phyloP scores from a whole-genome alignment of 1,140 invertebrate species.

The Propsilocerus akamusi region DNA sequence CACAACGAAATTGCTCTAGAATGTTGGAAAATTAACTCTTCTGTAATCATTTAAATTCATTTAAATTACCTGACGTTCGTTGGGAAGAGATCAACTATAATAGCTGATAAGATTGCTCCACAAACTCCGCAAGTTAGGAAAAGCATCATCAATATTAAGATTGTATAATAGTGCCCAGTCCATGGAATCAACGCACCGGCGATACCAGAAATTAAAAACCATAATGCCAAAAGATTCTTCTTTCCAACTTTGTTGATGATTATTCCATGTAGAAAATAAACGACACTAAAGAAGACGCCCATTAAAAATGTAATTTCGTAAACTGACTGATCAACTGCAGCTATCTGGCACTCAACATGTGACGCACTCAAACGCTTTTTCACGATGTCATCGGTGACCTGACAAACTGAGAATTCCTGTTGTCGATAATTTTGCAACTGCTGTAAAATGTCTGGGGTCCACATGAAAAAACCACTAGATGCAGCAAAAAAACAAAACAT shows the following conservation, averaged over 20 bases:
- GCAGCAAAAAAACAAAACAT: neutral
- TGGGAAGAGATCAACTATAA: neutral
- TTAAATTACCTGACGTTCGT: neutral
- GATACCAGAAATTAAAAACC: neutral
- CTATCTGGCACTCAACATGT: neutral
- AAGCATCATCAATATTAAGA: neutral
- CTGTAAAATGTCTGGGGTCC: neutral
- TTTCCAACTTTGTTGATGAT: neutral
- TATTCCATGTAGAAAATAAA: neutral
- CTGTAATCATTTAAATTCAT: neutral
- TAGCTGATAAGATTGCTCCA: neutral
- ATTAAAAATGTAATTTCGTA: neutral
- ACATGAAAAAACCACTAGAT: neutral
- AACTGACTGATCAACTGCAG: neutral
- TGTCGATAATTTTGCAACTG: neutral
- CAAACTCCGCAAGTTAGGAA: neutral
- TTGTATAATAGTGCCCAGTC: neutral
- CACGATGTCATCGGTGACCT: neutral
- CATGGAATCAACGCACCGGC: neutral
- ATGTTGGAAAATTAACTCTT: neutral
- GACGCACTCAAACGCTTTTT: neutral
- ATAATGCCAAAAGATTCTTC: neutral
- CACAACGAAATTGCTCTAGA: neutral
- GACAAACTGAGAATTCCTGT: neutral
- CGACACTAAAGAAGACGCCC: neutral